A percentile compares a stretch with the other conserved stretches of the same genome.
These are phyloP conservation scores for Holcopasites calliopsidis DNA, from an alignment of 1,140 invertebrate species.

Conservation along the genomic window DNA sequence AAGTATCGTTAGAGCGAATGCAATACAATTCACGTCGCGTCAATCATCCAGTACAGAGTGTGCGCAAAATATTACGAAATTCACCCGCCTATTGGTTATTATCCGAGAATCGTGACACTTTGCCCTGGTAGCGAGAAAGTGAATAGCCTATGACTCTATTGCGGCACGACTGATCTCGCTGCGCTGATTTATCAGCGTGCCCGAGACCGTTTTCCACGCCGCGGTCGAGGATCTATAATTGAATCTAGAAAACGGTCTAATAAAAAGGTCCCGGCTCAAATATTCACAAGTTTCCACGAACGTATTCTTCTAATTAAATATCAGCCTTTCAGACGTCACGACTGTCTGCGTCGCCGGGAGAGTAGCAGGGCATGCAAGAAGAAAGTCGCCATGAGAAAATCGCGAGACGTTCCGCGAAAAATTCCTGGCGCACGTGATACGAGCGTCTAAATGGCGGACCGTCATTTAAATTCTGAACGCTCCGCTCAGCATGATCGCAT, in stretches of 20 bases:
- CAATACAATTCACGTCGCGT: too few species aligned
- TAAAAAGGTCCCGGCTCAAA: slow-evolving; percentile 19
- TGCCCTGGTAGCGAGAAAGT: slow-evolving; percentile 21
- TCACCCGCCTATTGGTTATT: background rate
- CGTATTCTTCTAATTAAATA: slow-evolving; percentile 60
- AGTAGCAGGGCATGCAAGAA: too few species aligned
- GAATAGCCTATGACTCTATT: background rate
- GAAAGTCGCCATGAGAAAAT: slow-evolving; percentile 46
- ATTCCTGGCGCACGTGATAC: slow-evolving; percentile 41
- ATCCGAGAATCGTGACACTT: slow-evolving; percentile 32
- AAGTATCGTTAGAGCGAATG: background rate
- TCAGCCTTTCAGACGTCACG: slow-evolving; percentile 14
- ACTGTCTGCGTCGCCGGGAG: background rate
- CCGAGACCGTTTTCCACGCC: slow-evolving; percentile 34
- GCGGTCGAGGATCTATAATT: slow-evolving; percentile 62
- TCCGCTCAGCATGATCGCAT: background rate
- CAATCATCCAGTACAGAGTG: too few species aligned
- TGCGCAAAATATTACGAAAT: background rate
- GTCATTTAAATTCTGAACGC: slow-evolving; percentile 37
- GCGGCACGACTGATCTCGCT: slow-evolving; percentile 14
- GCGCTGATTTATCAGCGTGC: slow-evolving; percentile 34
- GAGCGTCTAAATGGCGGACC: slow-evolving; percentile 22
- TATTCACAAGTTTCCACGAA: background rate
- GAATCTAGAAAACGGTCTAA: slow-evolving; percentile 56
- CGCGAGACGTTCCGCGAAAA: slow-evolving; percentile 31